Percentiles rank a stretch among this genome's conserved stretches.
These are phyloP conservation scores for Macropus fuliginosus DNA, from an alignment of 2,797 vertebrate species.

Conservation along the genomic window DNA sequence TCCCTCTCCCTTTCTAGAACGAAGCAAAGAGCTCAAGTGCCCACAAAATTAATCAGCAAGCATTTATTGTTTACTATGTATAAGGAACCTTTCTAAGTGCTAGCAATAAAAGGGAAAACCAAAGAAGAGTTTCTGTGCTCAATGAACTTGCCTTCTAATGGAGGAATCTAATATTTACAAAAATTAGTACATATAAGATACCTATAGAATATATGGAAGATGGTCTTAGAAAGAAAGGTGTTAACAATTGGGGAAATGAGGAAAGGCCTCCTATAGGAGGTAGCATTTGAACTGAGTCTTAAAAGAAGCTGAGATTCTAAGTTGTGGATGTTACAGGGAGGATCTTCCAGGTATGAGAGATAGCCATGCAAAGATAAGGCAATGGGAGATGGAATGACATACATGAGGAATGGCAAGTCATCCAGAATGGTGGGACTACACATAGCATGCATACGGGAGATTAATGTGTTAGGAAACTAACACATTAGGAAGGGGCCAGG, in stretches of 20 bases:
- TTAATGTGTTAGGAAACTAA: not conserved
- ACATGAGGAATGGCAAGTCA: not conserved
- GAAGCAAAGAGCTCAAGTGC: not conserved
- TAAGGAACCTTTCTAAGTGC: not conserved
- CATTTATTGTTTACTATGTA: not conserved
- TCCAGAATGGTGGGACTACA: not conserved
- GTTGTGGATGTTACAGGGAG: not conserved
- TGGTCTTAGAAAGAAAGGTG: not conserved
- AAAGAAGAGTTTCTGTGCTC: not conserved
- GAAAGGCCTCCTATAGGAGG: not conserved
- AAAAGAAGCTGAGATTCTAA: not conserved
- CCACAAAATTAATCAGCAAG: not conserved
- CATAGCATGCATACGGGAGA: not conserved
- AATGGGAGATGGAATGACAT: not conserved
- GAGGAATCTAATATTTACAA: not conserved
- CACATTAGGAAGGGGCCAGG: not conserved
- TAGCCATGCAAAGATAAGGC: not conserved
- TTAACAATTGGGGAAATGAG: not conserved
- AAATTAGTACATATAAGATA: not conserved
- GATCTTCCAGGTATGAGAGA: not conserved
- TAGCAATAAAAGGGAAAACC: not conserved
- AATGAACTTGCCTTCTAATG: not conserved
- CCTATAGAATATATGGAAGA: not conserved
- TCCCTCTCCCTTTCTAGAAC: not conserved
- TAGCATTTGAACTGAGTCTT: not conserved